These are phyloP conservation scores for Saturnia pavonia DNA, from an alignment of 2,888 invertebrate genomes.

Conservation along the genomic window DNA sequence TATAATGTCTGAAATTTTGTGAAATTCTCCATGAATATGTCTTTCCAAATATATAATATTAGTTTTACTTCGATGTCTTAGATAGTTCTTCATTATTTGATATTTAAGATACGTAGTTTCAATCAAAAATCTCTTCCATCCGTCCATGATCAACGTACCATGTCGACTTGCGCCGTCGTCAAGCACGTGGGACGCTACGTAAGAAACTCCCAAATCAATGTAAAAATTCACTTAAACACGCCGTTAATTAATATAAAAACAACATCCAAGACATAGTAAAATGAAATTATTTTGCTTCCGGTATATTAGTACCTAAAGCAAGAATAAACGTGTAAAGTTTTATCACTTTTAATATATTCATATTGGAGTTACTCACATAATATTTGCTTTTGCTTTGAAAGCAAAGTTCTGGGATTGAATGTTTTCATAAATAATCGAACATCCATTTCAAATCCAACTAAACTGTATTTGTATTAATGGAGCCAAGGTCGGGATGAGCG, in stretches of 20 bases:
- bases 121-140: no score
- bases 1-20: no score
- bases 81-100: no score
- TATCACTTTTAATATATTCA: background rate
- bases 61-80: no score
- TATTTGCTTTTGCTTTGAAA: background rate
- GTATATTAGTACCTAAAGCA: background rate
- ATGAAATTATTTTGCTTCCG: background rate
- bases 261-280: background rate
- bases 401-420: constrained; percentile 2
- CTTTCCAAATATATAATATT: no score
- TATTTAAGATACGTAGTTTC: no score
- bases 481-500: background rate
- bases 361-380: background rate
- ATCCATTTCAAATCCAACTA: constrained; percentile 6
- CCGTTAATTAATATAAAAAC: background rate
- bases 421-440: constrained; percentile 11
- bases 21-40: no score
- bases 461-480: background rate
- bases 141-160: no score
- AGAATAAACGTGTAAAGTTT: background rate
- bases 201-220: no score
- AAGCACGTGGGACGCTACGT: no score
- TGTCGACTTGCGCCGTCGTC: no score
- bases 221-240: background rate